phyloP scores from a whole-genome alignment of 2,797 vertebrate species.

The Phataginus tetradactyla region DNA sequence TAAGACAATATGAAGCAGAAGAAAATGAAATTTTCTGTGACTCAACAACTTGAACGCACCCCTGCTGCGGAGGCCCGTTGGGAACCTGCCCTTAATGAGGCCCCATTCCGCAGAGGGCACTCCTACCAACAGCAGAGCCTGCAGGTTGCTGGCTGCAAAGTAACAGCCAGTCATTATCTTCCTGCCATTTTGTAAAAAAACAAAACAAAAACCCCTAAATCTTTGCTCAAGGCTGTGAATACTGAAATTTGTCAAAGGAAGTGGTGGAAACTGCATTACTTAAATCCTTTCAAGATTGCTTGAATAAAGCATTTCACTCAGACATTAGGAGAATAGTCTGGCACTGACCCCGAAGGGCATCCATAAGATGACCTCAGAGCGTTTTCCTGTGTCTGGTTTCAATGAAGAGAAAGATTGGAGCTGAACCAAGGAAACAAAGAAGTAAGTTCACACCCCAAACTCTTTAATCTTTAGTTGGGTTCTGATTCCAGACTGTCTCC shows the following conservation, averaged over 20 bases:
- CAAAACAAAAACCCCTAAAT: not conserved
- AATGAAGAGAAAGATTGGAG: slow-evolving; percentile 63
- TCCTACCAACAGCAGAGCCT: not conserved
- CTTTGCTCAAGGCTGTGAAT: slow-evolving; percentile 56
- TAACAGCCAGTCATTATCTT: not conserved
- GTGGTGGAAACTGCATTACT: slow-evolving; percentile 51
- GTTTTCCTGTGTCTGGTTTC: slow-evolving; percentile 65
- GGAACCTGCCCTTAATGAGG: not conserved
- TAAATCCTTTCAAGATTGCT: slow-evolving; percentile 71
- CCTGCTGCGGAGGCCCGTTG: no score
- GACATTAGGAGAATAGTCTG: slow-evolving; percentile 52
- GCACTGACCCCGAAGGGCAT: slow-evolving; percentile 66
- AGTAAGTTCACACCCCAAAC: slow-evolving; percentile 51
- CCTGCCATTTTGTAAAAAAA: slow-evolving; percentile 20
- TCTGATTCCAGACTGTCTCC: slow-evolving; percentile 56
- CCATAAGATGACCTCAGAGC: slow-evolving; percentile 74
- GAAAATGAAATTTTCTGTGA: not conserved
- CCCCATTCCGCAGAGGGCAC: not conserved
- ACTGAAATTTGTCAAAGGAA: slow-evolving; percentile 66
- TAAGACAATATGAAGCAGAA: not conserved
- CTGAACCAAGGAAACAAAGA: slow-evolving; percentile 75
- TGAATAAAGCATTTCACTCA: slow-evolving; percentile 69
- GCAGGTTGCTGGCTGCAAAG: not conserved
- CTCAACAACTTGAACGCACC: not conserved
- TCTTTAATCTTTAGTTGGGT: slow-evolving; percentile 66